Evolutionary conservation across 2,113 vertebrate genomes (phyloP).

Genomic region (Rhynchomys soricoides): DNA sequence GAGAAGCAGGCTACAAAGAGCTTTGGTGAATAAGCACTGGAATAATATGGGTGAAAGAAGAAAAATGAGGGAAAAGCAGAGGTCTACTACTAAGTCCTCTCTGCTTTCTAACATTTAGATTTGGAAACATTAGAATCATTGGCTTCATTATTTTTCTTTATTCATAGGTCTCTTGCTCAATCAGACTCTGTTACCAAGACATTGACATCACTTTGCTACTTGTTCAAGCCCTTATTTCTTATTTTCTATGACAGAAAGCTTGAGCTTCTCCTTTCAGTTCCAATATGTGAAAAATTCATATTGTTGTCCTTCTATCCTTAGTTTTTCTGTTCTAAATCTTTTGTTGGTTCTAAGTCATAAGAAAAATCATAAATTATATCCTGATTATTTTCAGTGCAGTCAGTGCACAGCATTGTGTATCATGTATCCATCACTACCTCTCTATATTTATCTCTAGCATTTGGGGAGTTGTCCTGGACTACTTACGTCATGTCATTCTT

Average conservation of each 20-base stretch:
- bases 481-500: not conserved
- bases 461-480: not conserved
- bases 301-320: not conserved
- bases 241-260: not conserved
- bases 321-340: not conserved
- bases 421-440: not conserved
- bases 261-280: not conserved
- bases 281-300: not conserved
- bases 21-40: not conserved
- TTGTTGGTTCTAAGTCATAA: not conserved
- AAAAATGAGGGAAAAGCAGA: not conserved
- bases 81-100: not conserved
- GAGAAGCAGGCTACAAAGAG: not conserved
- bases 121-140: not conserved
- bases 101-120: not conserved
- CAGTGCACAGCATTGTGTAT: not conserved
- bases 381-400: not conserved
- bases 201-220: not conserved
- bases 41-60: no score
- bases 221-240: not conserved
- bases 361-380: not conserved
- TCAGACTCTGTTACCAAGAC: not conserved
- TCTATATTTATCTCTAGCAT: not conserved
- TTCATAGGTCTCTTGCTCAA: not conserved
- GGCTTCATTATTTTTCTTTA: not conserved